phyloP scores from a whole-genome alignment of 1,140 invertebrate species.

The Teleogryllus occipitalis region DNA sequence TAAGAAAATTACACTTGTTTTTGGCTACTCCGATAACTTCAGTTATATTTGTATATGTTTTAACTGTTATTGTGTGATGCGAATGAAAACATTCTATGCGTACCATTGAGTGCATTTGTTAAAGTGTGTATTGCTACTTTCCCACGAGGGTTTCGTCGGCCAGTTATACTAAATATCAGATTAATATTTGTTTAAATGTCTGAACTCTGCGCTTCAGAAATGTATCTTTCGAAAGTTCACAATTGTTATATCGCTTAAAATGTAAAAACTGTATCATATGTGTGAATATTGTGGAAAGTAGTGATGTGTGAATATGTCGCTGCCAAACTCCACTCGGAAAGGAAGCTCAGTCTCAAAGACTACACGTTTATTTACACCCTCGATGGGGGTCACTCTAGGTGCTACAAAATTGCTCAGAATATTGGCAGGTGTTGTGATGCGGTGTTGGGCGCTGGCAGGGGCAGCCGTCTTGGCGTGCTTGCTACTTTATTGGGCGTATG shows the following conservation, averaged over 20 bases:
- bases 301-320: not conserved
- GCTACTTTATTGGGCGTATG: slow-evolving; percentile 73
- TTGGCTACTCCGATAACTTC: too few species aligned
- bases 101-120: too few species aligned
- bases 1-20: too few species aligned
- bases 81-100: too few species aligned
- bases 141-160: too few species aligned
- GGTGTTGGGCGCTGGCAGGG: slow-evolving; percentile 47
- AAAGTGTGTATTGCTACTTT: too few species aligned
- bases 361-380: not conserved
- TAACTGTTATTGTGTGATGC: too few species aligned
- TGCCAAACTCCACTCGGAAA: not conserved
- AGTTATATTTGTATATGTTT: too few species aligned
- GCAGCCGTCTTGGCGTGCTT: slow-evolving; percentile 55
- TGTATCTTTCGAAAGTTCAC: too few species aligned
- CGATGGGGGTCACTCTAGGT: slow-evolving; percentile 7
- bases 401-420: slow-evolving; percentile 6
- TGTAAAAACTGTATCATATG: not conserved
- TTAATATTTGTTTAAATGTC: too few species aligned
- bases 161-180: too few species aligned
- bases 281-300: not conserved
- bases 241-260: not conserved
- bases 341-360: not conserved
- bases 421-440: slow-evolving; percentile 25
- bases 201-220: too few species aligned